Percentiles rank a stretch among this genome's conserved stretches.
Conservation (phyloP, 2,113 vertebrate species). For the Meleagris gallopavo region DNA sequence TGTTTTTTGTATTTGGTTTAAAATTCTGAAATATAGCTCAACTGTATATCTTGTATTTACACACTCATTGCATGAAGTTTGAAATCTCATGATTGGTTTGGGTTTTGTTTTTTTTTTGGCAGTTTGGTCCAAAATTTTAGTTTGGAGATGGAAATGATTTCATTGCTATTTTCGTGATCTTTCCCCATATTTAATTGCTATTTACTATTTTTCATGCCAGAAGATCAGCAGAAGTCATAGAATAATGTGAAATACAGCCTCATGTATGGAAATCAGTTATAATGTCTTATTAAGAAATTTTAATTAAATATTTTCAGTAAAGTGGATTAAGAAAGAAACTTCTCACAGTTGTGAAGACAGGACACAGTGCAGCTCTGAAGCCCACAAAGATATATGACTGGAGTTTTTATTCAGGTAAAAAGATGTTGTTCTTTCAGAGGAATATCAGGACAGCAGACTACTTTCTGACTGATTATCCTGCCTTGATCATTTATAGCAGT, state of each 20-base stretch:
- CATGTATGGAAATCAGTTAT: neutral
- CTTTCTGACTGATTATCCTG: neutral
- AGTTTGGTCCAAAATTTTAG: neutral
- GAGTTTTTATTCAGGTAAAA: neutral
- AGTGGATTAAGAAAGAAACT: neutral
- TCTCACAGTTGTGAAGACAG: neutral
- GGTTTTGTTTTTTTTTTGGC: neutral
- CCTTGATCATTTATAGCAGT: neutral
- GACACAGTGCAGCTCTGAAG: neutral
- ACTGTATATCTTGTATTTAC: neutral
- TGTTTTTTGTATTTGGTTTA: neutral
- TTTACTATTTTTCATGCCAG: neutral
- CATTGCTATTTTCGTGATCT: neutral
- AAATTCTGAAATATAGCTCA: neutral
- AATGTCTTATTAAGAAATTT: neutral
- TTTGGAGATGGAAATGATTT: neutral
- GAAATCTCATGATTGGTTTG: neutral
- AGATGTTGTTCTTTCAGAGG: neutral
- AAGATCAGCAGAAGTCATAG: neutral
- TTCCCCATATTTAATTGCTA: neutral
- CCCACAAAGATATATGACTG: neutral
- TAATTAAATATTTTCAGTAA: neutral
- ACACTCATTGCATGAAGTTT: neutral
- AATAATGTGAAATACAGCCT: neutral
- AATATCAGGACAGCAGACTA: neutral